These are phyloP conservation scores for Rhyacophila evoluta DNA, from an alignment of 2,888 invertebrate species.

Conservation along the genomic window DNA sequence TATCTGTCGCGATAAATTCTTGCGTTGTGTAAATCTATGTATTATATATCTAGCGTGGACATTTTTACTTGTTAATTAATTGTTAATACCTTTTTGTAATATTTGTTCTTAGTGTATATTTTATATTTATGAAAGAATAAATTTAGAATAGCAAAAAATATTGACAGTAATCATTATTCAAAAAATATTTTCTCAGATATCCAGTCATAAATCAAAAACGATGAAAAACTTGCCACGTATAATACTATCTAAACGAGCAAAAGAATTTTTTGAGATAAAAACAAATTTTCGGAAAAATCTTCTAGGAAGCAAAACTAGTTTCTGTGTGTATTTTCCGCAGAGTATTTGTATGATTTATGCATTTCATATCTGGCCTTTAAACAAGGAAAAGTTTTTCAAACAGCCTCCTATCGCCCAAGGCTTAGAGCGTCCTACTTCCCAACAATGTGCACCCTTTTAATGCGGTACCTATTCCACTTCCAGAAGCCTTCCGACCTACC, in stretches of 20 bases:
- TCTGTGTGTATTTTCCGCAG: constrained; percentile 10
- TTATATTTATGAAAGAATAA: too few species aligned
- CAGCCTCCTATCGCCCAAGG: constrained; percentile 32
- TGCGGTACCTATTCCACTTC: constrained; percentile 1
- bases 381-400: constrained; percentile 40
- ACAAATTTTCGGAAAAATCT: not conserved
- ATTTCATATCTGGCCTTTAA: constrained; percentile 35
- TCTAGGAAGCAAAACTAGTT: constrained; percentile 1
- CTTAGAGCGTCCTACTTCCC: constrained; percentile 36
- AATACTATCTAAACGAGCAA: not conserved
- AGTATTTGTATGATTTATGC: constrained; percentile 47
- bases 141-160: too few species aligned
- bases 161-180: too few species aligned
- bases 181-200: not conserved
- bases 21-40: too few species aligned
- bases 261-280: constrained; percentile 10
- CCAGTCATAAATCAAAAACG: not conserved
- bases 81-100: too few species aligned
- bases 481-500: constrained; percentile 13
- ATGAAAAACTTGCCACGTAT: not conserved
- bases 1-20: too few species aligned
- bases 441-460: constrained; percentile 39
- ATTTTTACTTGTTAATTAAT: too few species aligned
- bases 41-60: too few species aligned
- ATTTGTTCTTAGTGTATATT: too few species aligned